Conservation (phyloP, 2,888 invertebrate genomes). For the Athalia rosae region DNA sequence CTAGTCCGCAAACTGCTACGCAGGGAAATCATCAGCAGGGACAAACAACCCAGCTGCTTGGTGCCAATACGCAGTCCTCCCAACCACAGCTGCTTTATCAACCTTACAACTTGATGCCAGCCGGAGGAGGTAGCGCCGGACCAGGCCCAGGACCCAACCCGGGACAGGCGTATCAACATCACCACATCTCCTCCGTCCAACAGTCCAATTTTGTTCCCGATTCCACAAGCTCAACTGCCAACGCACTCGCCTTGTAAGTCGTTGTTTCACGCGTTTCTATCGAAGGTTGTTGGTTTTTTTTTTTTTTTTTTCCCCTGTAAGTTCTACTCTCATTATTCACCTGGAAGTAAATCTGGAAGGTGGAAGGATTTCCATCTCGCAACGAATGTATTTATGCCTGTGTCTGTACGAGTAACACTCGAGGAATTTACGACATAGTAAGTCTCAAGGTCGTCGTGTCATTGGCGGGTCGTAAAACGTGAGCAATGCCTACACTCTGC, state of each 20-base stretch:
- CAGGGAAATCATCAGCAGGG: constrained; percentile 65
- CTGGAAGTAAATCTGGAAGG: no score
- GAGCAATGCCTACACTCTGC: not conserved
- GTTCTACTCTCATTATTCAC: no score
- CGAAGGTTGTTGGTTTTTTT: not conserved
- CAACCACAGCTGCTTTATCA: constrained; percentile 70
- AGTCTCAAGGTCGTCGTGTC: constrained; percentile 6
- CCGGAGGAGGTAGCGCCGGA: constrained; percentile 47
- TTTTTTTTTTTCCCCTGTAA: no score
- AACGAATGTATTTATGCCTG: no score
- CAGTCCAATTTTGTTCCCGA: constrained; percentile 58
- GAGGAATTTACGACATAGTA: not conserved
- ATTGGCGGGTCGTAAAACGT: constrained; percentile 3
- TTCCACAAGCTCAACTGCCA: constrained; percentile 57
- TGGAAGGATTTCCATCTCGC: no score
- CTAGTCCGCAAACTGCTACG: constrained; percentile 72
- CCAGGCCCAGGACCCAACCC: not conserved
- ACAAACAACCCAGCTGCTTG: constrained; percentile 62
- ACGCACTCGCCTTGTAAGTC: constrained; percentile 62
- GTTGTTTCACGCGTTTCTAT: constrained; percentile 1
- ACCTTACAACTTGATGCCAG: constrained; percentile 69
- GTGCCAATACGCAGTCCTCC: constrained; percentile 33
- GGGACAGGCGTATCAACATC: constrained; percentile 57
- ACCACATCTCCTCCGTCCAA: constrained; percentile 53
- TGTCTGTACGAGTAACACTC: not conserved